phyloP scores from a whole-genome alignment of 2,888 invertebrate genomes.

The Conus canariensis region DNA sequence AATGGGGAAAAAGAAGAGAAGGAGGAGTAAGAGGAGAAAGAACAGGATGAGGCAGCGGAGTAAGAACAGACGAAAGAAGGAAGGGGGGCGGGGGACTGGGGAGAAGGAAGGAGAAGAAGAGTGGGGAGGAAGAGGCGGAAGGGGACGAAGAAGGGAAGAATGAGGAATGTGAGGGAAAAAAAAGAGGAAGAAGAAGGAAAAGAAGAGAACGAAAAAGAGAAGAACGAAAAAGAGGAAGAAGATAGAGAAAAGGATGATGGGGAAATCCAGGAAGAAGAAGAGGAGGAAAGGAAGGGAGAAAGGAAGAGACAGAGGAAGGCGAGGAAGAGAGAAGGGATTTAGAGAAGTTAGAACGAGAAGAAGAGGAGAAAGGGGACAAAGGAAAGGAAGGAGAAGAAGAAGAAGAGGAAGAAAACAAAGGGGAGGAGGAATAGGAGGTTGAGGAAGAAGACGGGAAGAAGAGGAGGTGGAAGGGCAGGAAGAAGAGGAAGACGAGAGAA shows the following conservation, averaged over 20 bases:
- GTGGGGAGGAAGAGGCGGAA: not conserved
- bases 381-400: not conserved
- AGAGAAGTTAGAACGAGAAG: not conserved
- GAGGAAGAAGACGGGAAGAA: not conserved
- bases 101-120: not conserved
- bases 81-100: no score
- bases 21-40: not conserved
- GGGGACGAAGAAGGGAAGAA: not conserved
- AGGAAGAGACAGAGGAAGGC: not conserved
- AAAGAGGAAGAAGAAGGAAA: no score
- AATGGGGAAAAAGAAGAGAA: not conserved
- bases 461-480: not conserved
- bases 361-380: not conserved
- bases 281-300: no score
- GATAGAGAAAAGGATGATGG: not conserved
- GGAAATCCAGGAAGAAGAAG: not conserved
- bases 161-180: no score
- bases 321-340: not conserved
- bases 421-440: not conserved
- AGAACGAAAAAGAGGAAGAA: not conserved
- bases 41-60: no score
- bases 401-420: no score
- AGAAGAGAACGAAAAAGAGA: not conserved
- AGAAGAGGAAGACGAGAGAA: not conserved
- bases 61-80: no score